These are phyloP conservation scores for Ochropleura leucogaster DNA, from an alignment of 2,888 invertebrate genomes.

Conservation along the genomic window DNA sequence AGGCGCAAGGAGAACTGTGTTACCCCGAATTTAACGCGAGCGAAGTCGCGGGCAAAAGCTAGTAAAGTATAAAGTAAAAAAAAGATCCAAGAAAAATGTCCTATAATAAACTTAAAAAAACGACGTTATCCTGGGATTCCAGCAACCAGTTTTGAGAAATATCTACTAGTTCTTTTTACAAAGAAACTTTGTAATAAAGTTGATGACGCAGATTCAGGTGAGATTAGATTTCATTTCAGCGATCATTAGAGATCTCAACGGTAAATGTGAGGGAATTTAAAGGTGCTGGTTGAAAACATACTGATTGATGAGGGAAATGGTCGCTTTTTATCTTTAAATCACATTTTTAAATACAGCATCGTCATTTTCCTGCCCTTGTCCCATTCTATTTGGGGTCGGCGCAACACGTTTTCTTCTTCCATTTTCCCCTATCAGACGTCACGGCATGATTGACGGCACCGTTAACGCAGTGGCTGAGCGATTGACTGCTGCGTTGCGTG, in stretches of 20 bases:
- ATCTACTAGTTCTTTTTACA: background rate
- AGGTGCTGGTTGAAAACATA: constrained; percentile 46
- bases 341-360: background rate
- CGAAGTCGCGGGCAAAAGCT: too few relatives aligned
- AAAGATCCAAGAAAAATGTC: background rate
- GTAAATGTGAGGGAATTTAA: constrained; percentile 17
- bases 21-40: too few relatives aligned
- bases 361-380: too few relatives aligned
- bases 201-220: constrained; percentile 9
- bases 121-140: background rate
- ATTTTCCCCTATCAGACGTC: too few relatives aligned
- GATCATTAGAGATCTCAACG: background rate
- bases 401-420: too few relatives aligned
- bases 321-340: background rate
- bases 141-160: background rate
- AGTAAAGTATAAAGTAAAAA: too few relatives aligned
- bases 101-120: background rate
- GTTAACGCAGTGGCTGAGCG: too few relatives aligned
- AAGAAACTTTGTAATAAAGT: constrained; percentile 9
- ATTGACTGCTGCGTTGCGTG: too few relatives aligned
- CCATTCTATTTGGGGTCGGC: too few relatives aligned
- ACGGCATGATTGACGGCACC: too few relatives aligned
- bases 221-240: constrained; percentile 28
- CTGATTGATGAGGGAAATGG: constrained; percentile 13
- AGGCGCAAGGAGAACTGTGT: too few relatives aligned